Percentiles rank a stretch among this genome's conserved stretches.
Evolutionary conservation across 2,888 invertebrate species (phyloP).

Genomic region (Mimas tiliae): DNA sequence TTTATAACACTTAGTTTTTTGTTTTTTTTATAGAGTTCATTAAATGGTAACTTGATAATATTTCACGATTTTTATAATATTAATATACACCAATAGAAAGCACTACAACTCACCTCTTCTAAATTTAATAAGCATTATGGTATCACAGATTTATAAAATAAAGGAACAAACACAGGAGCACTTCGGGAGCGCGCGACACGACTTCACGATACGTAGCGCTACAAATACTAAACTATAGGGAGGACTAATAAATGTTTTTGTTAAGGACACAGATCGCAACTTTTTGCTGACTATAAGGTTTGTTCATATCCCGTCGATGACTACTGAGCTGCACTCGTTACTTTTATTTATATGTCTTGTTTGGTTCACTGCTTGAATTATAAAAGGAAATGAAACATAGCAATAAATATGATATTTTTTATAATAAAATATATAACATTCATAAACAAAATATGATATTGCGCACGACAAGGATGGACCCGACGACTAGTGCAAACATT

Average conservation of each 20-base stretch:
- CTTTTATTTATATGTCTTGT: too few species aligned
- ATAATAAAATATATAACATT: too few species aligned
- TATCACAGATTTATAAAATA: slow-evolving; percentile 18
- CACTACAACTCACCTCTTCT: slow-evolving; percentile 3
- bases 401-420: neutral
- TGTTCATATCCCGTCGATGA: slow-evolving; percentile 4
- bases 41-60: too few species aligned
- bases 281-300: slow-evolving; percentile 28
- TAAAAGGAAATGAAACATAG: neutral
- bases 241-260: slow-evolving; percentile 24
- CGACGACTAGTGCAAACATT: neutral
- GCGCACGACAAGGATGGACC: neutral
- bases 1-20: too few species aligned
- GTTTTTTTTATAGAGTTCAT: too few species aligned
- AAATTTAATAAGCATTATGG: slow-evolving; percentile 21
- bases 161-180: slow-evolving; percentile 9
- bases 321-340: neutral
- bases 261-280: slow-evolving; percentile 27
- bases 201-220: slow-evolving; percentile 19
- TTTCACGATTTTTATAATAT: too few species aligned
- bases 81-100: neutral
- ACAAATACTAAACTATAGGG: slow-evolving; percentile 26
- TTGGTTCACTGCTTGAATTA: too few species aligned
- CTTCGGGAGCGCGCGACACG: slow-evolving; percentile 21
- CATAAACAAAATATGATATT: neutral